Evolutionary conservation across 2,113 vertebrate species (phyloP), one percentile per base, ranked within the genome.

Genomic region (Peromyscus californicus): DNA sequence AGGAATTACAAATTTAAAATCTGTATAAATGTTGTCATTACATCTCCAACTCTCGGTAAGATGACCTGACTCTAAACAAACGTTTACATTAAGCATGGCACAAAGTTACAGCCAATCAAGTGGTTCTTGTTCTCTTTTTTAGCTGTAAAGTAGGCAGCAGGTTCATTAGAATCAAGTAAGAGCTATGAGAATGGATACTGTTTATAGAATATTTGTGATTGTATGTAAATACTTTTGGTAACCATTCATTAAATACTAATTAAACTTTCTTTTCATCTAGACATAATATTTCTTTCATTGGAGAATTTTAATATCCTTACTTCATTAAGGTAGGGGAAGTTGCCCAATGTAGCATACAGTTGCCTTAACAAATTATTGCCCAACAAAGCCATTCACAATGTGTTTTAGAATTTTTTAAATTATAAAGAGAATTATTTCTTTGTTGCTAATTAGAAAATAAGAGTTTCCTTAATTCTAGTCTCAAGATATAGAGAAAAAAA

Each of bases 301-400:
- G 13, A 45, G 95, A 89, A 91, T 54, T 15, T 36, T 74, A 24
- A 67, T 90, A 15, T 93, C 29, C 48, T 19, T 63, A 51, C 5
- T 75, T 85, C 33, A 96, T 11, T 7, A 95, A n/a, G 26, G 24
- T 63, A 48, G 29, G 59, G 17, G 39, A 80, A 92, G 11, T 31
- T 33, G 2, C 31, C 61, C 13, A 90, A 54, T 86, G 54, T 22
- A 78, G 11, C 22, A 95, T 48, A 3, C 39, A 94, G 69, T 72
- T 94, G 26, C 10, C 17, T 70, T 94, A 84, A 70, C 70, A 93
- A 87, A 80, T 88, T 57, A 67, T 72, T n/a, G 84, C 39, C 21
- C 51, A 89, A 24, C 45, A 70, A 54, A 96, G 19, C 2, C 19
- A 90, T 63, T 90, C 16, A 51, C 7, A 39, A 7, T 76, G 2